phyloP scores from a whole-genome alignment of 1,140 invertebrate species.

The Eufriesea mexicana region DNA sequence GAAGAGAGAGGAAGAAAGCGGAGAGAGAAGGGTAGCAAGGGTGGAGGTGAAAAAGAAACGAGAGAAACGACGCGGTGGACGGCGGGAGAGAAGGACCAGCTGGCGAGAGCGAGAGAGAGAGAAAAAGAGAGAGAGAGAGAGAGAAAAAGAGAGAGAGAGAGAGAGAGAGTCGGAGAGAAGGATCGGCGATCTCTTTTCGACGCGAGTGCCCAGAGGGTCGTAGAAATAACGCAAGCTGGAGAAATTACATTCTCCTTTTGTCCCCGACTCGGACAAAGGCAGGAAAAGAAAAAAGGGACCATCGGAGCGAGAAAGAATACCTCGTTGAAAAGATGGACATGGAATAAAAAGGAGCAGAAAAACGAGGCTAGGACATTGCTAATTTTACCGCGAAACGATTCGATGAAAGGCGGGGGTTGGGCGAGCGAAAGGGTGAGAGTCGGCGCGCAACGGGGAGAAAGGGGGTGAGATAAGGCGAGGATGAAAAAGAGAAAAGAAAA shows the following conservation, averaged over 20 bases:
- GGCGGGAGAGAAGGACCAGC: no score
- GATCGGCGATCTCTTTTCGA: slow-evolving; percentile 51
- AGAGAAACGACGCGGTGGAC: not conserved
- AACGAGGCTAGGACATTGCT: slow-evolving; percentile 54
- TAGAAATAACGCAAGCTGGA: slow-evolving; percentile 68
- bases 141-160: no score
- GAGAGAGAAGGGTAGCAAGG: not conserved
- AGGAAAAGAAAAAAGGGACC: slow-evolving; percentile 54
- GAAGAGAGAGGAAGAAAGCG: not conserved
- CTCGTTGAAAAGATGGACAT: slow-evolving; percentile 62
- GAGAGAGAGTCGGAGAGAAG: not conserved
- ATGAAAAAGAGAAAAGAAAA: not conserved
- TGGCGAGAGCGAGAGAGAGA: not conserved
- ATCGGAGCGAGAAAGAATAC: slow-evolving; percentile 58
- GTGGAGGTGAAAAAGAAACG: not conserved
- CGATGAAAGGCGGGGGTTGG: not conserved
- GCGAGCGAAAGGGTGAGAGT: not conserved
- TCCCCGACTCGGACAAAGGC: slow-evolving; percentile 63
- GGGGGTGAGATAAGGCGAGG: not conserved
- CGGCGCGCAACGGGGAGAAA: no score
- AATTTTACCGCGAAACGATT: slow-evolving; percentile 58
- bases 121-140: not conserved
- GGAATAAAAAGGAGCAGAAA: slow-evolving; percentile 52
- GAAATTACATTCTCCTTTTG: slow-evolving; percentile 70
- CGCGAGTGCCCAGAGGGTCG: slow-evolving; percentile 58